Base-by-base conservation (phyloP, 2,797 vertebrate genomes). In the Hypotaenidia philippensis region DNA sequence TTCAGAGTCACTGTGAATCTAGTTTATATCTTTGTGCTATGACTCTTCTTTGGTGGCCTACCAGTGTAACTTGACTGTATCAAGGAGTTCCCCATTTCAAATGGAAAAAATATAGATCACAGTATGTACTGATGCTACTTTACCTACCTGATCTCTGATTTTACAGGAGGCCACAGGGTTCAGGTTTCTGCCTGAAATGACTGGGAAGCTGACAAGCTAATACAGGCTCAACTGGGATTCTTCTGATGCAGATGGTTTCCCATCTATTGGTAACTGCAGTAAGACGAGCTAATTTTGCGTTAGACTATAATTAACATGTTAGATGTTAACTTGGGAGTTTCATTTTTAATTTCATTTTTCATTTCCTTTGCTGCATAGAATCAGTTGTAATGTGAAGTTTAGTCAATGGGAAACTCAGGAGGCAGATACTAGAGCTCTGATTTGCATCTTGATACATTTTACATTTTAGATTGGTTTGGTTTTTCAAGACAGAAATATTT, bases 281-380 rank as follows among this genome's bases (percentile, higher is more conserved):
- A 16, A 82, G 49, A 85, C 22, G 18, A 72, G 41, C 74, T 72
- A 23, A 4, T 16, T 93, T 78, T 75, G 49, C 69, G 6, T 41
- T 15, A 65, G 60, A 22, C 75, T 47, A 4, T 18, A 16, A 94
- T 66, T 60, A 71, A 60, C 53, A 5, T 3, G 6, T 63, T 55
- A 31, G 17, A 41, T 61, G 34, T 76, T 21, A 57, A 22, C 68
- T 70, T 59, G 5, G 40, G 29, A 72, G 90, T 90, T 93, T 89
- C 66, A 26, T 38, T 83, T 93, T 75, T 71, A 70, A 4, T 93
- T 90, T 94, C 77, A 32, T 38, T 81, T 93, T 75, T 71, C 74
- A 4, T 93, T 90, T 94, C 77, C 70, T 93, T 86, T 59, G 52
- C 81, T 63, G 70, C 61, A 19, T 13, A 31, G 57, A 75, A 65